Evolutionary conservation across 2,888 invertebrate genomes (phyloP), one percentile per base, ranked within the genome.

Genomic region (Hemaris fuciformis): DNA sequence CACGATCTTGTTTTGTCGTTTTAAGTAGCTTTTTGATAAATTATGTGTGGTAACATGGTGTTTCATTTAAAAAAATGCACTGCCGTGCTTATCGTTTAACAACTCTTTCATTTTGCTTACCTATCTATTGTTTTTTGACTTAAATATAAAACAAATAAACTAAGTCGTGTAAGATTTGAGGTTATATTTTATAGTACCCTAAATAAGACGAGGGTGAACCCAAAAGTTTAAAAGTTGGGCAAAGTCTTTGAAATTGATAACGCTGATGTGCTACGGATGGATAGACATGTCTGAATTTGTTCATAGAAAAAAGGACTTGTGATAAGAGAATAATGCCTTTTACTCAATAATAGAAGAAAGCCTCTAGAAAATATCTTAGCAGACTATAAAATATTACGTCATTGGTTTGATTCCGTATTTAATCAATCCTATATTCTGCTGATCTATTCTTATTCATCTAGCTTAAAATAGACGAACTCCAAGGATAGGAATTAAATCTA

Each of bases 11-110:
- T 15, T n/a, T 8, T 53, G 15, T 53, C 48, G 27, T 41, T 60
- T 38, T 18, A 38, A 15, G 13, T 60, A 38, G 34, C 15, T 31
- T 46, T 48, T 23, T 48, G 60, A 60, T 60, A 60, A 60, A 60
- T 60, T 59, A 25, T 60, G 23, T 38, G 60, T 60, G 34, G 18
- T 18, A 25, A 41, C 13, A 7, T 0, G 1, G 1, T 53, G 23
- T 60, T 20, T 41, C 53, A 41, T 53, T 59, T 20, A 8, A 18
- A 43, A 5, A 46, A 6, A 25, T n/a, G n/a, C n/a, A n/a, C n/a
- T n/a, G n/a, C n/a, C n/a, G n/a, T n/a, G n/a, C n/a, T n/a, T n/a
- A n/a, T n/a, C n/a, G n/a, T n/a, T n/a, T n/a, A n/a, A n/a, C n/a
- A n/a, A n/a, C n/a, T n/a, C n/a, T n/a, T n/a, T n/a, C n/a, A n/a